A percentile compares a stretch with the other conserved stretches of the same genome.
These are phyloP conservation scores for Plebejus melissa DNA, from an alignment of 2,888 invertebrate genomes.

Conservation along the genomic window DNA sequence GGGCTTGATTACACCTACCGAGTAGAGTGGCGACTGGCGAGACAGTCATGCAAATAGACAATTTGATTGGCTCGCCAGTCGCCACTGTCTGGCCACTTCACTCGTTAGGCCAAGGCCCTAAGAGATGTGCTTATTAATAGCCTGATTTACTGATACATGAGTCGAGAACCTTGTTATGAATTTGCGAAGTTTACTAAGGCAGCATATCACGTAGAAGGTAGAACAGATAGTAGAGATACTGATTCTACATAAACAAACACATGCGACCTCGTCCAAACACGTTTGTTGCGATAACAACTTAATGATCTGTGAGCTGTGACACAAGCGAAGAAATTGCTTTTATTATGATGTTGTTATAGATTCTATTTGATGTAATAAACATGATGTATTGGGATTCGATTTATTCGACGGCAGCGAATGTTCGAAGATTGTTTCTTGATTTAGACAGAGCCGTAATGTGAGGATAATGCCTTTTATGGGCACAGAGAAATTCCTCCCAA, in stretches of 20 bases:
- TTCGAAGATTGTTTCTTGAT: constrained; percentile 1
- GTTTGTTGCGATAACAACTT: constrained; percentile 11
- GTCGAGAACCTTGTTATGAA: background rate
- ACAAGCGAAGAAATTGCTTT: constrained; percentile 6
- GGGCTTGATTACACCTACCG: too few relatives aligned
- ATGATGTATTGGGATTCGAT: constrained; percentile 7
- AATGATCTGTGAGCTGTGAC: constrained; percentile 13
- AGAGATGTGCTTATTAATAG: background rate
- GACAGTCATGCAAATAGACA: too few relatives aligned
- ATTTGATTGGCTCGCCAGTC: too few relatives aligned
- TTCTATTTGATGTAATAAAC: constrained; percentile 10
- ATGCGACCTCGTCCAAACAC: background rate
- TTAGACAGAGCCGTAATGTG: background rate
- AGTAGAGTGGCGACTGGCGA: too few relatives aligned
- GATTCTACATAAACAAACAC: background rate
- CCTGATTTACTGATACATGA: background rate
- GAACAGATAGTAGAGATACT: background rate
- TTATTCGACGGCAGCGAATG: background rate
- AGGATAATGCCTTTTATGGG: constrained; percentile 3
- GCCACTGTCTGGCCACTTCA: too few relatives aligned
- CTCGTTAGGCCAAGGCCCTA: too few relatives aligned
- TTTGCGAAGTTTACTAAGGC: constrained; percentile 1
- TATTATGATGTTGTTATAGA: background rate
- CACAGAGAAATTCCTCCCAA: background rate
- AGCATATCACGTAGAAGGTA: background rate